phyloP scores from a whole-genome alignment of 2,113 vertebrate species.

The Phyllostomus hastatus region DNA sequence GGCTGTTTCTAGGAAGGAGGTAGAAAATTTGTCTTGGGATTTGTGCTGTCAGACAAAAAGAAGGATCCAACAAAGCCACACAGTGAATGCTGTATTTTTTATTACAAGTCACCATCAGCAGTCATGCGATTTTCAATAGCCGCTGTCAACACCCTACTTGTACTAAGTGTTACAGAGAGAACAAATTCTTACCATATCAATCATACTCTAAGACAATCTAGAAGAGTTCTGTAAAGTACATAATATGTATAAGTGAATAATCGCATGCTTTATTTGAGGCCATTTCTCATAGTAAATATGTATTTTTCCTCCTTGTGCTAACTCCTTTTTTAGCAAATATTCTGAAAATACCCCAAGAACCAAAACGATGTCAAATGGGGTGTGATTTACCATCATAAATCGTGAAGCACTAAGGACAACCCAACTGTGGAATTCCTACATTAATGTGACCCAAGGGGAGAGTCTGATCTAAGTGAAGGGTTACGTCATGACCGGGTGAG shows the following conservation, averaged over 20 bases:
- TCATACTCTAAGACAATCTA: neutral
- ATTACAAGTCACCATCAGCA: neutral
- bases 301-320: neutral
- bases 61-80: neutral
- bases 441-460: neutral
- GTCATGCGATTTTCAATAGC: neutral
- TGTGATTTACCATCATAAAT: neutral
- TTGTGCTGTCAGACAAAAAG: conserved; percentile 9
- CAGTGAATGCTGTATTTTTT: neutral
- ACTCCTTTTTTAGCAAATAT: neutral
- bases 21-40: neutral
- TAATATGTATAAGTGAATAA: neutral
- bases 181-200: neutral
- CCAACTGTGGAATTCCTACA: neutral
- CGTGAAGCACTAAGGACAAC: neutral
- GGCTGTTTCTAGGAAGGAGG: neutral
- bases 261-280: neutral
- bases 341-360: neutral
- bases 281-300: conserved; percentile 25
- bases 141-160: conserved; percentile 14
- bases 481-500: neutral
- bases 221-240: conserved; percentile 36
- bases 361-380: neutral
- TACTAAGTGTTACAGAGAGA: neutral
- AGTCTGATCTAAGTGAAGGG: neutral